Conservation (phyloP, 64 coral and sea anemone species). For the Stichodactyla mertensii region DNA sequence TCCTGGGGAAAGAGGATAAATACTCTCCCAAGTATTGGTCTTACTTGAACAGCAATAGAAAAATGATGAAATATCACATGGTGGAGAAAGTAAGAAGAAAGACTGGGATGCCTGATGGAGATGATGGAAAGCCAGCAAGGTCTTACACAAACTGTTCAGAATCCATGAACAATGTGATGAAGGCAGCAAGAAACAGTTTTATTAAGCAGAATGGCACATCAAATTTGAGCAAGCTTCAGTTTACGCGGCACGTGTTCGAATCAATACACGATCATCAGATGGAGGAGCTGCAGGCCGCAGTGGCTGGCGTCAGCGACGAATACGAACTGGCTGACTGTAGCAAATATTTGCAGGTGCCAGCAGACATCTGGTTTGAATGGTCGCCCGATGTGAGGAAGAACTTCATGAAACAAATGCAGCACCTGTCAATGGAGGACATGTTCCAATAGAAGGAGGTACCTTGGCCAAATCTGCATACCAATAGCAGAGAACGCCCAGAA, state of each 20-base stretch:
- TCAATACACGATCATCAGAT: conserved; percentile 10
- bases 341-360: conserved; percentile 33
- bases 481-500: too few species aligned
- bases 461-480: neutral
- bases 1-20: neutral
- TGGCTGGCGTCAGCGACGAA: conserved; percentile 8
- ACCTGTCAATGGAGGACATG: conserved; percentile 21
- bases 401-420: conserved; percentile 3
- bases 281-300: conserved; percentile 20
- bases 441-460: conserved; percentile 17
- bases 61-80: conserved; percentile 39
- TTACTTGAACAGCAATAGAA: neutral
- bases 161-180: conserved; percentile 52
- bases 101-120: conserved; percentile 13
- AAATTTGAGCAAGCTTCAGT: conserved; percentile 25
- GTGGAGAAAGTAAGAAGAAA: conserved; percentile 5
- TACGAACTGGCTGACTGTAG: neutral
- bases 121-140: conserved; percentile 14
- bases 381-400: neutral
- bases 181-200: conserved; percentile 26
- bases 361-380: conserved; percentile 49
- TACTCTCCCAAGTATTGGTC: conserved; percentile 15
- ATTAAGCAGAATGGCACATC: neutral
- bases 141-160: conserved; percentile 45
- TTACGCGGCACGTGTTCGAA: conserved; percentile 39